Evolutionary conservation across 2,113 vertebrate genomes (phyloP).

Genomic region (Anolis sagrei): DNA sequence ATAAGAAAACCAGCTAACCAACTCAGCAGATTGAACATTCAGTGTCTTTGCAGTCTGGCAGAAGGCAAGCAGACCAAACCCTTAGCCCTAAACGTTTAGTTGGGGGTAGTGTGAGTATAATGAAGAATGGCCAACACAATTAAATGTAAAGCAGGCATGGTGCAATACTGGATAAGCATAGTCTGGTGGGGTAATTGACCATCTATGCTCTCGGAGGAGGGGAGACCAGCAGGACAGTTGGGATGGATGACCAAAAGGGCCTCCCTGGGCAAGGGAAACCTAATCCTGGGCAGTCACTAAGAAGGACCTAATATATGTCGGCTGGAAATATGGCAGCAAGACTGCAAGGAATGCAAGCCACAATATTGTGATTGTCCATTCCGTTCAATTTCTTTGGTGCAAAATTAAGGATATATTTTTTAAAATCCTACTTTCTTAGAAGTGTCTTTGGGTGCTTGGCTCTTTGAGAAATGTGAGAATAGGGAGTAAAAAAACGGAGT

Average conservation of each 20-base stretch:
- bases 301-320: neutral
- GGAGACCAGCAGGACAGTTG: too few relatives aligned
- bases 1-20: neutral
- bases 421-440: accelerated
- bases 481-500: neutral
- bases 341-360: neutral
- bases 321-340: neutral
- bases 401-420: neutral
- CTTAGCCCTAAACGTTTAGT: too few relatives aligned
- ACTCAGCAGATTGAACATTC: neutral
- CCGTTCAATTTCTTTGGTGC: neutral
- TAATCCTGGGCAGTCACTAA: neutral
- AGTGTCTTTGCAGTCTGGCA: neutral
- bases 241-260: neutral
- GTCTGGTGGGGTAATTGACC: too few relatives aligned
- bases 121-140: too few relatives aligned
- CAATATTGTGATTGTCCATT: neutral
- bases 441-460: neutral
- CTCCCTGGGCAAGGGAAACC: neutral
- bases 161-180: too few relatives aligned
- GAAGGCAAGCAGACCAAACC: neutral
- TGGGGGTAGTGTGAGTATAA: too few relatives aligned
- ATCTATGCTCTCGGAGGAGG: too few relatives aligned
- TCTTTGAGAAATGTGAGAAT: accelerated
- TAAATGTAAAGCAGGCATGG: too few relatives aligned